These are phyloP conservation scores for Saccostrea echinata DNA, from an alignment of 1,140 invertebrate species.

Conservation along the genomic window DNA sequence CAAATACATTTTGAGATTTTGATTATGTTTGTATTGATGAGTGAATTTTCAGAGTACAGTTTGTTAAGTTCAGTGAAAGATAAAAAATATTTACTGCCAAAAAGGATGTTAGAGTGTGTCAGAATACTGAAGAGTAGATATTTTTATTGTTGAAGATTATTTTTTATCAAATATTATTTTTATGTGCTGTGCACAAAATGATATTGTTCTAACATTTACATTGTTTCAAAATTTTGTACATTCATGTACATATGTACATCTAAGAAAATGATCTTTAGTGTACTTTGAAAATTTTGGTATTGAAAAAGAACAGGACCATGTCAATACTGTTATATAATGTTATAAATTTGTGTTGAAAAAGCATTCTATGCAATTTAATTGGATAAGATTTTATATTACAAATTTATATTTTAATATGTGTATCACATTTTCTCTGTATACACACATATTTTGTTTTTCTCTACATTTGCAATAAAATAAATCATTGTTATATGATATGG, in stretches of 20 bases:
- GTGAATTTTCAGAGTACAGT: background rate
- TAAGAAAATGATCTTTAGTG: background rate
- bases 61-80: background rate
- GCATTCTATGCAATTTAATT: background rate
- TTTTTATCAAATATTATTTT: slow-evolving; percentile 33
- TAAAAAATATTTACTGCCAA: slow-evolving; percentile 18
- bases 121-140: background rate
- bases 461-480: slow-evolving; percentile 17
- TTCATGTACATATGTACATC: background rate
- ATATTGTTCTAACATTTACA: background rate
- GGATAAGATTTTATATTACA: background rate
- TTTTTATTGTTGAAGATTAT: slow-evolving; percentile 8
- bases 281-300: background rate
- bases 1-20: slow-evolving; percentile 4
- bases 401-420: background rate
- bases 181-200: slow-evolving; percentile 36
- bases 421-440: background rate
- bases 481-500: background rate
- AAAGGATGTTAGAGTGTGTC: background rate
- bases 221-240: background rate
- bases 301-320: background rate
- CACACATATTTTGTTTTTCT: background rate
- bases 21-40: background rate
- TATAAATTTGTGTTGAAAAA: background rate
- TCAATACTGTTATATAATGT: no score